phyloP scores from a whole-genome alignment of 1,140 invertebrate genomes.

The Cyclina sinensis region DNA sequence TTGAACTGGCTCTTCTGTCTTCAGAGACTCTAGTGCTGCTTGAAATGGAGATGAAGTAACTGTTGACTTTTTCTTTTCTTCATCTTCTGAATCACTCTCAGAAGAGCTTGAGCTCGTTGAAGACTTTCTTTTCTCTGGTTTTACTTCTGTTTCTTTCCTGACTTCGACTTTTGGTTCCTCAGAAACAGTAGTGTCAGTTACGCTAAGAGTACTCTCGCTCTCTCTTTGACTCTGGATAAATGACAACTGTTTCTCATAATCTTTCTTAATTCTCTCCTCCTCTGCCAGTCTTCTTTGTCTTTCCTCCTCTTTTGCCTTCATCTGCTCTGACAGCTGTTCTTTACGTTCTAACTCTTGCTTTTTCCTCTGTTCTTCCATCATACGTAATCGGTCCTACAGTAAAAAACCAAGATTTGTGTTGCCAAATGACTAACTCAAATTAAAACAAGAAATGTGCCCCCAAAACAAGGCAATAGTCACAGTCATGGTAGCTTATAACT shows the following conservation, averaged over 20 bases:
- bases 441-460: no score
- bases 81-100: conserved; percentile 39
- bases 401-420: no score
- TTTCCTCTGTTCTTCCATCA: conserved; percentile 34
- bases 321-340: conserved; percentile 17
- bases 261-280: conserved; percentile 35
- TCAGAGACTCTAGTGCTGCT: neutral
- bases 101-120: neutral
- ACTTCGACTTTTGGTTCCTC: neutral
- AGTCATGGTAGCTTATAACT: no score
- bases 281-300: conserved; percentile 25
- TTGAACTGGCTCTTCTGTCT: neutral
- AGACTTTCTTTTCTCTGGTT: neutral
- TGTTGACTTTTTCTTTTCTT: neutral
- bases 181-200: neutral
- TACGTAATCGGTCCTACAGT: conserved; percentile 29
- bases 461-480: no score
- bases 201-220: conserved; percentile 30
- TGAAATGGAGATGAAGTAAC: neutral
- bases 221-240: conserved; percentile 50
- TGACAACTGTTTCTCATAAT: conserved; percentile 42
- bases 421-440: no score
- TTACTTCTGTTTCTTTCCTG: neutral
- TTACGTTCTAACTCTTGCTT: neutral
- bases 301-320: conserved; percentile 53